These are phyloP conservation scores for Campoplex capitator DNA, from an alignment of 2,888 invertebrate genomes.

Conservation along the genomic window DNA sequence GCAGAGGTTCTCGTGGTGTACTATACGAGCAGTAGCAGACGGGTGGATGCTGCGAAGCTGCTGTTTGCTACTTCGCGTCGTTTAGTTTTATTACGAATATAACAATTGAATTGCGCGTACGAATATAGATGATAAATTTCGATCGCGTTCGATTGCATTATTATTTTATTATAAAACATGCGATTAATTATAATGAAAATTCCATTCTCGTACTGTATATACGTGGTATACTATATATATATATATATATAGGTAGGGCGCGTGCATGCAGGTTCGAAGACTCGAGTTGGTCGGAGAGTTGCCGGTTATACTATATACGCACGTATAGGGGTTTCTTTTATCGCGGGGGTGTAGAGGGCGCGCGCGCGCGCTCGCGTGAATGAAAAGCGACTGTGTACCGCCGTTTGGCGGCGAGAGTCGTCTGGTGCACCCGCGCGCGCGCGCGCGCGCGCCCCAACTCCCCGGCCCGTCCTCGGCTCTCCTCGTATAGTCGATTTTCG, in stretches of 20 bases:
- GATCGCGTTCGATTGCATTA: no score
- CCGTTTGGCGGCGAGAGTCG: slow-evolving; percentile 9
- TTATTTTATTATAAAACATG: no score
- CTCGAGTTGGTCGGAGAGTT: not conserved
- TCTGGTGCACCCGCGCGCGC: slow-evolving; percentile 51
- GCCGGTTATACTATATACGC: not conserved
- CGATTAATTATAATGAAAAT: not conserved
- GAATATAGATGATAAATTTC: no score
- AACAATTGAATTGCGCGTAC: no score
- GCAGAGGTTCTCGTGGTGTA: not conserved
- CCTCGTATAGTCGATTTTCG: slow-evolving; percentile 32
- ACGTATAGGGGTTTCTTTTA: not conserved
- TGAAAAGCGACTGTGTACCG: slow-evolving; percentile 63
- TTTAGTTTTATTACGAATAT: no score
- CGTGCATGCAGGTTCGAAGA: no score
- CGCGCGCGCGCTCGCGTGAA: slow-evolving; percentile 62
- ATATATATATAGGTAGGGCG: not conserved
- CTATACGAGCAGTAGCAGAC: not conserved
- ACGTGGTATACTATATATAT: not conserved
- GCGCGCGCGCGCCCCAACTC: slow-evolving; percentile 48
- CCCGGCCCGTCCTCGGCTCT: slow-evolving; percentile 23
- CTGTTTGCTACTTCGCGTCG: no score
- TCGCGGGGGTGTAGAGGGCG: slow-evolving; percentile 49
- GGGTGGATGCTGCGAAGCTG: slow-evolving; percentile 19
- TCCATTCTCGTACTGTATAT: no score